These are phyloP conservation scores for Centropyge bicolor DNA, from an alignment of 2,797 vertebrate species.

Conservation along the genomic window DNA sequence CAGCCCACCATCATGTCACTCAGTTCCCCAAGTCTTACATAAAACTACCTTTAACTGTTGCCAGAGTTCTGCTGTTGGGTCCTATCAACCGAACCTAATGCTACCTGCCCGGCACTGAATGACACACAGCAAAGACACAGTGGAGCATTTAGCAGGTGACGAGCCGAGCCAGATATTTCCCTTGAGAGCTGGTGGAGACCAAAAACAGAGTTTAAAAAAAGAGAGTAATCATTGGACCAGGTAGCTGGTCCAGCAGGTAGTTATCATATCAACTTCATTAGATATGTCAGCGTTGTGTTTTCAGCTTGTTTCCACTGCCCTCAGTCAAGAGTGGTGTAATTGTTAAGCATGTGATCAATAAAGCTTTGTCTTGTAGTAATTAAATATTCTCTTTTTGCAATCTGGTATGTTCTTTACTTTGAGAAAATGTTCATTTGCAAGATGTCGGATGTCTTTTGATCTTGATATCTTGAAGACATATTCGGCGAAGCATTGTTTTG, in stretches of 20 bases:
- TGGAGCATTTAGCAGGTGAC: not conserved
- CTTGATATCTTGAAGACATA: not conserved
- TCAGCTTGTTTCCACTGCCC: not conserved
- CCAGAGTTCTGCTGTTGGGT: too few relatives aligned
- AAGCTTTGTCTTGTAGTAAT: not conserved
- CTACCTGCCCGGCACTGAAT: not conserved
- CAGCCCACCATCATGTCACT: too few relatives aligned
- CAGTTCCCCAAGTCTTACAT: too few relatives aligned
- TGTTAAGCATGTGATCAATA: not conserved
- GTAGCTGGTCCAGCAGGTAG: not conserved
- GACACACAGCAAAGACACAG: not conserved
- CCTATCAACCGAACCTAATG: too few relatives aligned
- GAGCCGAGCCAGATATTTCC: not conserved
- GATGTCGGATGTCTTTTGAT: not conserved
- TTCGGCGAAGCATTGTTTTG: not conserved
- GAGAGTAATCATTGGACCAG: not conserved
- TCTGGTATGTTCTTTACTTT: not conserved
- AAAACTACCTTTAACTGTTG: too few relatives aligned
- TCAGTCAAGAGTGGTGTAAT: not conserved
- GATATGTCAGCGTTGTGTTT: not conserved
- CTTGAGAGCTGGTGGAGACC: not conserved
- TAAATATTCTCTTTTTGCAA: not conserved
- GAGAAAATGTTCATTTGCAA: not conserved
- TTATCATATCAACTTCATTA: not conserved
- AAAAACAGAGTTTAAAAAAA: not conserved